These are phyloP conservation scores for Lasaia peninsularis DNA, from an alignment of 1,140 invertebrate genomes.

Conservation along the genomic window DNA sequence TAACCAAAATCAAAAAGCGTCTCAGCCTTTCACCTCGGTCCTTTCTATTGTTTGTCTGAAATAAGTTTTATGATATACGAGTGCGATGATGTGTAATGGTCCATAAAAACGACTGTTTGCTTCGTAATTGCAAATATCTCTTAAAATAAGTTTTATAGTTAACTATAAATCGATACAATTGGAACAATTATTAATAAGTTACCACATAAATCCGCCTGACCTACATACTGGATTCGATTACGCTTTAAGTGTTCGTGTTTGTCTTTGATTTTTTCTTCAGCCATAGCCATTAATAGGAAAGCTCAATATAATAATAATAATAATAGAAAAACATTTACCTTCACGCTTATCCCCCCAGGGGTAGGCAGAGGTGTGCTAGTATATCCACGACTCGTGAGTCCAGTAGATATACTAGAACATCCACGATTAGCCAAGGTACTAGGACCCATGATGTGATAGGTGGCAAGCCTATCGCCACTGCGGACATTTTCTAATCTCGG, in stretches of 20 bases:
- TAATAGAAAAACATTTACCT: too few species aligned
- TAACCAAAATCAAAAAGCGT: slow-evolving; percentile 43
- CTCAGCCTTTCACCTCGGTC: slow-evolving; percentile 47
- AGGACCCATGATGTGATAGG: too few species aligned
- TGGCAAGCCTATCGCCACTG: too few species aligned
- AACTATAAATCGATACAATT: slow-evolving; percentile 28
- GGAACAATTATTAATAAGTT: slow-evolving; percentile 22
- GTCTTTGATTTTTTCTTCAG: background rate
- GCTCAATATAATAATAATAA: too few species aligned
- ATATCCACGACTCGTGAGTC: too few species aligned
- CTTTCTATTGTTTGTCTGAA: slow-evolving; percentile 45
- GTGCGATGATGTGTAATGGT: slow-evolving; percentile 38
- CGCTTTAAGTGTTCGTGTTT: background rate
- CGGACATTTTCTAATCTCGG: too few species aligned
- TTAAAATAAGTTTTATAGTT: slow-evolving; percentile 37
- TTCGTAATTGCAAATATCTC: slow-evolving; percentile 31
- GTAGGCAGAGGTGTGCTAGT: too few species aligned
- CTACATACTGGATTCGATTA: slow-evolving; percentile 7
- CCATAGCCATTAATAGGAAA: too few species aligned
- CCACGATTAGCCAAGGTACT: too few species aligned
- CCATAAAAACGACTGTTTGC: slow-evolving; percentile 42
- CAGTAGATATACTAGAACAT: too few species aligned
- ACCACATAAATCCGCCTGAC: slow-evolving; percentile 20
- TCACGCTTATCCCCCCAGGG: too few species aligned
- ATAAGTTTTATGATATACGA: slow-evolving; percentile 50